Base-by-base conservation (phyloP, 1,140 invertebrate genomes). In the Nylanderia fulva region DNA sequence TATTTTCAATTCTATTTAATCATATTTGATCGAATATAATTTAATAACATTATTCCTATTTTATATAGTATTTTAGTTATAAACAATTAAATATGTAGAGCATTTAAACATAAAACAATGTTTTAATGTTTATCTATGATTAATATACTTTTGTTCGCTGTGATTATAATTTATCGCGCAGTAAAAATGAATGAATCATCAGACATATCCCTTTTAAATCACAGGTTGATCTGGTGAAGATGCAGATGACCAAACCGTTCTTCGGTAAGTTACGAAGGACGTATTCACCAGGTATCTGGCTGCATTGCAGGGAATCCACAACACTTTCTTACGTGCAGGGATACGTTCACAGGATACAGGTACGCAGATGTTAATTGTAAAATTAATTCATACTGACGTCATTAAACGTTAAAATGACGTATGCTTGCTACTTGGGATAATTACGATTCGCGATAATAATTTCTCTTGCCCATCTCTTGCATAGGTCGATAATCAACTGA, bases 221-320 rank as follows among this genome's bases (percentile, higher is more conserved):
- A 88, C 7, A 98, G 96, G 97, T 98, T 85, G 97, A 98, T 92
- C 96, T 98, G 84, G 96, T 96, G 66, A 97, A 97, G 91, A 98
- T 98, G 97, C 97, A 97, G 86, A 98, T 98, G 97, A 97, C 97
- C 0, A 98, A 98, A 92, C 98, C 98, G 1, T 98, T 98, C 92
- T 98, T 97, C 93, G 97, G 97, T 0, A 97, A 97, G 90, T 91
- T 98, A 33, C 93, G 97, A 79, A 95, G 98, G 60, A 96, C 96
- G 0, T 97, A 97, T 90, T 96, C 95, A 74, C 97, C 98, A n/a
- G 97, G 96, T 3, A 77, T 98, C 29, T 98, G 97, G 96, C 89
- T 97, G 52, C 97, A 98, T 88, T 95, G 96, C 85, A 95, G 97
- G 60, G 96, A 96, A 90, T 98, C 97, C 0, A 93, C 96, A 56